Evolutionary conservation across 2,113 vertebrate genomes (phyloP), one percentile per base, ranked within the genome.

Genomic region (Sclerurus mexicanus): DNA sequence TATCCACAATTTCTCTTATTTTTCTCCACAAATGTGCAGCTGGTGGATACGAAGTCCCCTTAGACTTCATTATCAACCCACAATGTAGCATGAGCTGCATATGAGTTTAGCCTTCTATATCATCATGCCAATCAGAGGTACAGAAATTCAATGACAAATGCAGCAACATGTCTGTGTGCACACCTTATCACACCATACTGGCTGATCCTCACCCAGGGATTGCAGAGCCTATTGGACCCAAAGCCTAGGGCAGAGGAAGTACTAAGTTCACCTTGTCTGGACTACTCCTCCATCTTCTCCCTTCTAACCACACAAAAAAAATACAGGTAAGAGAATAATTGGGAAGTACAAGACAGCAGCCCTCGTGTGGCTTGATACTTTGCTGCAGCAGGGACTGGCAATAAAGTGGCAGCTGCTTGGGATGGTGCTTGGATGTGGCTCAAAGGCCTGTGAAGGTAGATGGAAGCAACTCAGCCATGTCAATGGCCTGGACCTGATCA

Each of bases 401-500:
- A 18, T 18, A 9, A 12, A 24, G 42, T 12, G 53, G 16, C 25
- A 68, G 25, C 55, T 40, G 42, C 73, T 21, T 0, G 1, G n/a
- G 56, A 39, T 4, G 12, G 63, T 4, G 4, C 1, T 2, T 4
- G 1, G 12, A 12, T 14, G 39, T 7, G 33, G 15, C 40, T 40
- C 33, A 17, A 52, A 46, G 30, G 22, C 12, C 46, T 40, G 28
- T 37, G 30, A 71, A 79, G 33, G 47, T n/a, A 67, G n/a, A 10
- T 0, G 0, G 22, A 11, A 31, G 12, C 30, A 63, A 15, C n/a
- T 33, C 15, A 28, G 78, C 19, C 11, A 5, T 58, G 17, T 12
- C 62, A 15, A 1, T 6, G 42, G 19, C 11, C 24, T 23, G 8
- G n/a, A 62, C 30, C 11, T 7, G 14, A 25, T 28, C 0, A 0